These are phyloP conservation scores for Hydrotaea diabolus DNA, from an alignment of 2,888 invertebrate genomes.

Conservation along the genomic window DNA sequence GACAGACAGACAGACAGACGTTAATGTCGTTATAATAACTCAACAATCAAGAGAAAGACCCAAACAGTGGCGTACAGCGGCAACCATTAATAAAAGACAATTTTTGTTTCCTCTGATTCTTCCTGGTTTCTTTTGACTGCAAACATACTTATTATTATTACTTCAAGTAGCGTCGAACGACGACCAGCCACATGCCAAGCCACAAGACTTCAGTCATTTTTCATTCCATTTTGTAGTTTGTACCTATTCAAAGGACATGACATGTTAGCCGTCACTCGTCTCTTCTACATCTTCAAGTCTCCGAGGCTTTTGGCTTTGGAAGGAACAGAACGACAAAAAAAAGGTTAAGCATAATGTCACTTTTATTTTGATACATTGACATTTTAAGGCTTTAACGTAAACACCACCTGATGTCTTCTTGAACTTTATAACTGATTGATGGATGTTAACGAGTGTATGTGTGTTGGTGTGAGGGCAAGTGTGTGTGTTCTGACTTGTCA, in stretches of 20 bases:
- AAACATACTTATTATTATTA: constrained; percentile 46
- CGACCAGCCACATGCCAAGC: background rate
- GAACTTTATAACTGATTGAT: constrained; percentile 61
- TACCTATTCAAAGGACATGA: constrained; percentile 24
- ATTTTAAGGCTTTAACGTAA: constrained; percentile 56
- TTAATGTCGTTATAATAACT: constrained; percentile 64
- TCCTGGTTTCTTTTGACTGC: background rate
- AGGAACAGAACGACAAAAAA: background rate
- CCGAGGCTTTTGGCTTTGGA: background rate
- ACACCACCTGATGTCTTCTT: constrained; percentile 55
- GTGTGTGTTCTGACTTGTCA: constrained; percentile 18
- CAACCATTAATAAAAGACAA: constrained; percentile 55
- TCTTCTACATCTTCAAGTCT: background rate
- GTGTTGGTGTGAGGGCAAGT: constrained; percentile 13
- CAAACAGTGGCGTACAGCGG: background rate
- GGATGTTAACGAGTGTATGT: constrained; percentile 36
- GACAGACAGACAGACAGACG: constrained; percentile 38
- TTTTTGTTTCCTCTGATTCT: background rate
- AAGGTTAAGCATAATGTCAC: constrained; percentile 41
- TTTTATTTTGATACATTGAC: constrained; percentile 49
- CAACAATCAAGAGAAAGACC: constrained; percentile 46
- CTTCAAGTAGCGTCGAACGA: constrained; percentile 26
- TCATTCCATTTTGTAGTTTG: constrained; percentile 30
- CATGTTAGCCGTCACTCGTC: background rate
- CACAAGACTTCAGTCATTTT: constrained; percentile 39